Base-by-base conservation (phyloP, 2,113 vertebrate genomes). In the Morone saxatilis region DNA sequence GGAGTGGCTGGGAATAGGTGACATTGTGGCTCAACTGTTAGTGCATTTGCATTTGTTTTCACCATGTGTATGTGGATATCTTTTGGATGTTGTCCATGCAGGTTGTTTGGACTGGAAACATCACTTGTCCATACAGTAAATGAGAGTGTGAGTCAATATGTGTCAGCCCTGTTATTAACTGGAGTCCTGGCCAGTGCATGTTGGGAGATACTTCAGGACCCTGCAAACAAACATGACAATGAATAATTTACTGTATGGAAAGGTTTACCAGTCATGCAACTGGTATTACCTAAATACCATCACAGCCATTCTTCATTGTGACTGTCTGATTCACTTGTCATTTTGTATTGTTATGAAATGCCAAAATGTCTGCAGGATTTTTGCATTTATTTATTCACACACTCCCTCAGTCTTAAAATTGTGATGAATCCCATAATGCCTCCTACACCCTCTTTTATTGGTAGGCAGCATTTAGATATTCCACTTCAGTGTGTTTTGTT, bases 321-420 rank as follows among this genome's bases (percentile, higher is more conserved):
- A 56, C 54, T 25, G 20, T 76, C 79, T 77, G 80, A 68, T 76
- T 90, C 76, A 78, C 84, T 81, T 87, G 79, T 80, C 85, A 60
- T 81, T 74, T 75, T 20, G 60, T 60, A 72, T 88, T 85, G 81
- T 88, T 80, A 57, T 56, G 51, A 88, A 91, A 89, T 81, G 77
- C 78, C 74, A 86, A 80, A 61, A 59, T 51, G 25, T 86, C 77
- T 83, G 69, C 43, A 77, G 43, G 48, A 76, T 57, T 80, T 85
- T 67, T 71, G 47, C 45, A 74, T 89, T 78, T 50, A 63, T 81
- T 81, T 78, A 75, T 63, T 80, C 73, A 82, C 61, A 71, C 71
- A 45, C 45, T 73, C 71, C 14, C 73, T 68, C 75, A 40, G 61
- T 87, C 77, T 79, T 73, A 38, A 86, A 78, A 80, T 81, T 71